A percentile compares a stretch with the other conserved stretches of the same genome.
These are phyloP conservation scores for Temnothorax ravouxi DNA, from an alignment of 2,888 invertebrate species.

Conservation along the genomic window DNA sequence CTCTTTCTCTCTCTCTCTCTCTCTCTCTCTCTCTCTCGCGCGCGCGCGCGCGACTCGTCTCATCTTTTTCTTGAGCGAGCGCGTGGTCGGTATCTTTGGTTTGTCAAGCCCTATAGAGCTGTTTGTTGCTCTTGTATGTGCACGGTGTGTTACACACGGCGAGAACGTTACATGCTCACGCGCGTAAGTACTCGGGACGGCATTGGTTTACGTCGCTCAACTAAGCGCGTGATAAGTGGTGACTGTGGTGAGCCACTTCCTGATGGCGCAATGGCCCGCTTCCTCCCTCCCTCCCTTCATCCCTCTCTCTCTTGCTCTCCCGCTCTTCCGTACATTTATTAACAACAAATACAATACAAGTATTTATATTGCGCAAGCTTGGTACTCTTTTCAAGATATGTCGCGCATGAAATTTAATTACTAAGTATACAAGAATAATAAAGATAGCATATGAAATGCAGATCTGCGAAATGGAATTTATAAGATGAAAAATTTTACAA, in stretches of 20 bases:
- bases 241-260: conserved; percentile 79
- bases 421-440: too few species aligned
- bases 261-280: conserved; percentile 84
- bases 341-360: too few species aligned
- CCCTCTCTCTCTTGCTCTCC: not conserved
- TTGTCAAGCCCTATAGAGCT: conserved; percentile 62
- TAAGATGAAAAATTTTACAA: not conserved
- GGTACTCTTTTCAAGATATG: not conserved
- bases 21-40: too few species aligned
- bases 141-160: too few species aligned
- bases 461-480: not conserved
- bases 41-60: conserved; percentile 25
- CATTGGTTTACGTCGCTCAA: too few species aligned
- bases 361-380: not conserved
- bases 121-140: conserved; percentile 42
- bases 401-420: conserved; percentile 4
- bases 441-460: not conserved
- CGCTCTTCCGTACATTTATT: conserved; percentile 8
- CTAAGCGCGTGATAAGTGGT: conserved; percentile 69
- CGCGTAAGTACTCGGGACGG: too few species aligned
- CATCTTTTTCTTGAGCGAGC: conserved; percentile 14
- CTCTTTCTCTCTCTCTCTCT: too few species aligned
- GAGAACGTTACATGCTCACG: too few species aligned
- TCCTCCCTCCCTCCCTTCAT: conserved; percentile 78
- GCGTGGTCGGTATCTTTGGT: conserved; percentile 55